These are phyloP conservation scores for Amia ocellicauda DNA, from an alignment of 2,113 vertebrate genomes.

Conservation along the genomic window DNA sequence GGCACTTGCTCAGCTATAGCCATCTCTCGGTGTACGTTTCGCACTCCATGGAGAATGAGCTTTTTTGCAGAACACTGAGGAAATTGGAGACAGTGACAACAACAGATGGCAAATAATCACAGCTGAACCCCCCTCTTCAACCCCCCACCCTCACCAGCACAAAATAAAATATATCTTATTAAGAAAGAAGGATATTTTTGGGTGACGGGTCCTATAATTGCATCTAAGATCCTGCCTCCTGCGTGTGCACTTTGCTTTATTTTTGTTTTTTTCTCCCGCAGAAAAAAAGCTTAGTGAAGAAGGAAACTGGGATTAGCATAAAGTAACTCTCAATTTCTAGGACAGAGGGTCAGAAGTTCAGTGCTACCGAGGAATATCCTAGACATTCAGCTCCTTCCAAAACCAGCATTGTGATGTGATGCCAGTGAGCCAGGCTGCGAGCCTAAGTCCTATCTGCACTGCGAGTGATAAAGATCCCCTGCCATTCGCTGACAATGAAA, in stretches of 20 bases:
- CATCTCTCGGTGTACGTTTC: constrained; percentile 64
- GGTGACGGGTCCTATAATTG: neutral
- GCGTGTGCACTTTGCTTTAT: neutral
- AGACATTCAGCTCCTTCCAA: constrained; percentile 42
- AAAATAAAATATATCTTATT: constrained; percentile 1
- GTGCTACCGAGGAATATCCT: constrained; percentile 45
- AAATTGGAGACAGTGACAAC: constrained; percentile 58
- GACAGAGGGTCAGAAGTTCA: constrained; percentile 66
- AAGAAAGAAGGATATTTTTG: constrained; percentile 1
- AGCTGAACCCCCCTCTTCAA: constrained; percentile 34
- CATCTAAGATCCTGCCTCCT: neutral
- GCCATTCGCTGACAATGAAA: constrained; percentile 52
- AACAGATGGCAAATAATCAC: constrained; percentile 82
- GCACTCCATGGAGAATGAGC: constrained; percentile 58
- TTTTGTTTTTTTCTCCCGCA: neutral
- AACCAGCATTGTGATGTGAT: constrained; percentile 54
- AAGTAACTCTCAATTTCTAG: constrained; percentile 51
- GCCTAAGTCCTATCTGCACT: constrained; percentile 36
- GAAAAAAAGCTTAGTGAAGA: constrained; percentile 39
- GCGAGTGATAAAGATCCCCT: constrained; percentile 58
- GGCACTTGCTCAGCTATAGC: constrained; percentile 72
- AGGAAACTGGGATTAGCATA: constrained; percentile 53
- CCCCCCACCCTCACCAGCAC: neutral
- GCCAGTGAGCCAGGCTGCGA: constrained; percentile 53
- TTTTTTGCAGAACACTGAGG: constrained; percentile 63